Percentiles rank a stretch among this genome's conserved stretches.
Evolutionary conservation across 2,888 invertebrate species (phyloP).

Genomic region (Antheraea assamensis): DNA sequence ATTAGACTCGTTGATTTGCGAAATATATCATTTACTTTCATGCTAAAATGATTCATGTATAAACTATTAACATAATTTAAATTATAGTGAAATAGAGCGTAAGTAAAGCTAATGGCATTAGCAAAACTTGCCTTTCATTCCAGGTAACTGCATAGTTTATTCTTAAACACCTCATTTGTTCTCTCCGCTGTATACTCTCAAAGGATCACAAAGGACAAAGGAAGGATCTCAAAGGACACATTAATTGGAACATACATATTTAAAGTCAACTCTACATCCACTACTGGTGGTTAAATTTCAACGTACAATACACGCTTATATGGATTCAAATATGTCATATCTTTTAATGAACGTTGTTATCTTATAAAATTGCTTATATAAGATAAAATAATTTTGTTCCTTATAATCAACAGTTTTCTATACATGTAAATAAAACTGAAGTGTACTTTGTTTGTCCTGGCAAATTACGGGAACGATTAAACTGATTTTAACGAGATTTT

Average conservation of each 20-base stretch:
- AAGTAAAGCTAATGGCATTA: background rate
- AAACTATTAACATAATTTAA: no score
- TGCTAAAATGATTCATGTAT: no score
- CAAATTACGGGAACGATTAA: no score
- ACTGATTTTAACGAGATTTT: no score
- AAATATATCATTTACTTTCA: no score
- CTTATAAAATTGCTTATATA: background rate
- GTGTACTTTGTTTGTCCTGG: no score
- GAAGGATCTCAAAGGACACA: no score
- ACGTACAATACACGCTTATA: background rate
- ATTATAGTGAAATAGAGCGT: background rate
- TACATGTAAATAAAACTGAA: background rate
- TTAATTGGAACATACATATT: conserved; percentile 16
- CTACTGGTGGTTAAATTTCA: background rate
- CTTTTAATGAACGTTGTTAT: background rate
- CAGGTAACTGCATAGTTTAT: conserved; percentile 2
- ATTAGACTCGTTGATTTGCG: no score
- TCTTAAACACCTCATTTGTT: conserved; percentile 14
- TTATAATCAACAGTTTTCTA: background rate
- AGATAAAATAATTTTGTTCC: background rate
- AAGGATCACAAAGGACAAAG: no score
- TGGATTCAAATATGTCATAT: background rate
- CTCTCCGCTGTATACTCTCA: conserved; percentile 8
- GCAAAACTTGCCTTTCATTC: background rate
- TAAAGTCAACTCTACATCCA: background rate